Evolutionary conservation across 2,888 invertebrate species (phyloP), one percentile per base, ranked within the genome.

Genomic region (Strigamia crassipes): DNA sequence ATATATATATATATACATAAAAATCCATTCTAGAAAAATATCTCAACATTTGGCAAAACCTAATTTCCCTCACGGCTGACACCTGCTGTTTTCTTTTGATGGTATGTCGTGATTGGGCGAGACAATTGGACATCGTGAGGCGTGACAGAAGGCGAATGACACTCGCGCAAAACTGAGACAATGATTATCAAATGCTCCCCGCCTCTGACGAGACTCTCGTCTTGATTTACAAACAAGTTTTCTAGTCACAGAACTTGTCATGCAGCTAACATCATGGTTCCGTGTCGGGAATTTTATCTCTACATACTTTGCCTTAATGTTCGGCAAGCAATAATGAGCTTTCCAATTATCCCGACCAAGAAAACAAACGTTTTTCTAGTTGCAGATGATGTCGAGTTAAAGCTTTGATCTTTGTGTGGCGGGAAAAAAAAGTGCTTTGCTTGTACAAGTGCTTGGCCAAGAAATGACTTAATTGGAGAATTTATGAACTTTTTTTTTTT

Each of bases 31-130:
- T 6, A 46, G 46, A 46, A n/a, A 46, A 46, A 46, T 15, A 0
- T 38, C 38, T 15, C 4, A 46, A 46, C 10, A 15, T 46, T 42
- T 42, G 13, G 42, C 1, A 1, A 46, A 46, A 46, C n/a, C 46
- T 46, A 46, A 46, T 46, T 46, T 46, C 61, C 61, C 61, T 61
- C 61, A 23, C 61, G 61, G 61, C 23, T 61, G 61, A 61, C 61
- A 61, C 61, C 61, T 61, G 61, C 61, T 61, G 21, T 23, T 61
- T 18, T 61, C 61, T 23, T 61, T 61, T 18, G 23, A 23, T 18
- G 61, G 61, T 61, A 61, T 23, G 61, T 61, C 46, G 46, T 46
- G 46, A 46, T 46, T 61, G 61, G 61, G 61, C 18, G 61, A 61
- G 61, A 23, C 61, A 61, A 23, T 61, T 61, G 61, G 61, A 23